Evolutionary conservation across 2,113 vertebrate genomes (phyloP), one percentile per base, ranked within the genome.

Genomic region (Sorex araneus): DNA sequence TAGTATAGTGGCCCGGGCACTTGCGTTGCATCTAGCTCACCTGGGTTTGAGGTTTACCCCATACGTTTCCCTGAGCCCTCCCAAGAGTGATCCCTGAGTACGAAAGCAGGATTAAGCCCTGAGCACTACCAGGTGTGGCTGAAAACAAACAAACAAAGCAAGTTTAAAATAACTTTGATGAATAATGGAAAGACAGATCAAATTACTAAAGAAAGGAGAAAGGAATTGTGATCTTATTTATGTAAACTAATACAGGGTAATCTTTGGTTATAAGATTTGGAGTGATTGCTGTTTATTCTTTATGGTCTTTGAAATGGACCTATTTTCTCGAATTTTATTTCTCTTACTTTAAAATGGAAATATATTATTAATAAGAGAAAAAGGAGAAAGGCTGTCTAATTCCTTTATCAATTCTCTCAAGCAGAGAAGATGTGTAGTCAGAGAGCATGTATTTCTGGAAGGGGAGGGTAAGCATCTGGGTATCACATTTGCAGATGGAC

Each of bases 401-500:
- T 30, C 18, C 16, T 81, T 82, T 45, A 76, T 74, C 67, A 73
- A 11, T 32, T 93, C 79, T 84, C 71, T 63, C 43, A 82, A 84
- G 28, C 18, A 28, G 43, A 34, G 19, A 66, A 25, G 82, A 84
- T 73, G 36, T 78, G 25, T 5, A 63, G 27, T 76, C 43, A 25
- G 12, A 47, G 47, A 27, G 28, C 1, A 63, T 63, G 25, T 28
- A 63, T 73, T 90, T 81, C 32, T 74, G 40, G 60, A 80, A 74
- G 30, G 60, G 92, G 70, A 78, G 19, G 79, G 63, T 8, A 30
- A 6, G 30, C 40, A 92, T 94, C 85, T 93, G n/a, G 32, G 8
- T 86, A 90, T 90, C 57, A 82, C 50, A 88, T 90, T 90, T 94
- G 92, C 93, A 94, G 92, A 96, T 93, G 93, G 71, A 90, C 84